Base-by-base conservation (phyloP, 2,888 invertebrate species). In the Cryptops parisi region DNA sequence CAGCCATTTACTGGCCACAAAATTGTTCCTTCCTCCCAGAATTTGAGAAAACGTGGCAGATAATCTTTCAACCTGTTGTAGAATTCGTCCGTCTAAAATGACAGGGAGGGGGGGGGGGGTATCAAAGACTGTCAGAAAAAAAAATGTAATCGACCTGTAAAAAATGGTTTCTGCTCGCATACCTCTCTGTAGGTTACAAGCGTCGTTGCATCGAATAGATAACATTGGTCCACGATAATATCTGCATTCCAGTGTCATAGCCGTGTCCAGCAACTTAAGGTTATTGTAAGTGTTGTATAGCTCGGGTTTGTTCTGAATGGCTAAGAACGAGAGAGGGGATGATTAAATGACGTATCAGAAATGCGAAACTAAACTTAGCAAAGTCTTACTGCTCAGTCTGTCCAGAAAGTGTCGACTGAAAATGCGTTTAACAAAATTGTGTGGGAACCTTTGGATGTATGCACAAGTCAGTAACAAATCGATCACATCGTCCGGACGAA, bases 391-490 rank as follows among this genome's bases (percentile, higher is more conserved):
- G 69, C 56, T 65, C 63, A 81, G 64, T 61, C 75, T 73, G n/a
- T 74, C 70, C 54, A 81, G 65, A 63, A 80, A 79, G 57, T 77
- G 74, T 12, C 76, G 70, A 58, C 74, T 76, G 59, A 81, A 78
- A 52, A 82, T 68, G 62, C 72, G 75, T 24, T 73, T 70, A 0
- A 76, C 71, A 61, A 81, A 74, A 60, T 76, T 74, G 3, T 76
- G 59, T 3, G 82, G 81, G 67, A 76, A 76, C 61, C 76, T 74
- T 48, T 75, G 72, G 25, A 79, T 63, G 64, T 79, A 82, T 49
- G 79, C 72, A 62, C 77, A 79, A 6, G 79, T 73, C n/a, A 81
- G 67, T 54, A 81, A 65, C 56, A 81, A 72, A 54, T 78, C 76
- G 39, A 79, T 66, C 9, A 78, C 64, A 60, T 80, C 77, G 58